Evolutionary conservation across 2,113 vertebrate genomes (phyloP).

Genomic region (Poeciliopsis occidentalis): DNA sequence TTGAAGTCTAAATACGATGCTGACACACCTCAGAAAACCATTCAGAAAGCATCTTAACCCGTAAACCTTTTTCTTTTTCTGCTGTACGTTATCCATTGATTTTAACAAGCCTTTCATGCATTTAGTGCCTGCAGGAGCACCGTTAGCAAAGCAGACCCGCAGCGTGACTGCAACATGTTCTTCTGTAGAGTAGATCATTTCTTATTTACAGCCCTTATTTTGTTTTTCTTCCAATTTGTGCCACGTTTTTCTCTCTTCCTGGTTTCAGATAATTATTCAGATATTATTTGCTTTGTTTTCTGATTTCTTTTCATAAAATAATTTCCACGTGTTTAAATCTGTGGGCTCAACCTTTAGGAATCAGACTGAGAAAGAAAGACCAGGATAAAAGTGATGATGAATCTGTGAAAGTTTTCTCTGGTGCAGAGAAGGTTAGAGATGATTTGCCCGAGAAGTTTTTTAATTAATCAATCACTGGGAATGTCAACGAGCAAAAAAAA

Average conservation of each 20-base stretch:
- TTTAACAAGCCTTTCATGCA: not conserved
- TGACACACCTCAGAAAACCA: too few relatives aligned
- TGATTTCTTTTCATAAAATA: not conserved
- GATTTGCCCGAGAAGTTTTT: not conserved
- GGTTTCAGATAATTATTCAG: not conserved
- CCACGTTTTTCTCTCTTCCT: too few relatives aligned
- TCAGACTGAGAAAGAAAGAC: not conserved
- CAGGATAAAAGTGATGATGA: not conserved
- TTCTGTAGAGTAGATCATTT: not conserved
- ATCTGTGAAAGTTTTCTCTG: not conserved
- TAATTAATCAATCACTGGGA: not conserved
- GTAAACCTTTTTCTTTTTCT: not conserved
- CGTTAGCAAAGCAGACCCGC: not conserved
- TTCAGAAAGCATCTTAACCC: not conserved
- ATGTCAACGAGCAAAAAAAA: not conserved
- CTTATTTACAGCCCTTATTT: not conserved
- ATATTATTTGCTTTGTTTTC: not conserved
- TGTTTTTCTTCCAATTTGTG: not conserved
- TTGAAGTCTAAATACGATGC: too few relatives aligned
- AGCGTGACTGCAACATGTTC: not conserved
- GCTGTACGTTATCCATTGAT: not conserved
- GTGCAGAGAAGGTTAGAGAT: not conserved
- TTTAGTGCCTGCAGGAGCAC: not conserved
- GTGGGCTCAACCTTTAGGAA: not conserved
- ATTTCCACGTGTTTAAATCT: not conserved